Percentiles rank a stretch among this genome's conserved stretches.
phyloP scores from a whole-genome alignment of 2,888 invertebrate genomes.

The Blera fallax region DNA sequence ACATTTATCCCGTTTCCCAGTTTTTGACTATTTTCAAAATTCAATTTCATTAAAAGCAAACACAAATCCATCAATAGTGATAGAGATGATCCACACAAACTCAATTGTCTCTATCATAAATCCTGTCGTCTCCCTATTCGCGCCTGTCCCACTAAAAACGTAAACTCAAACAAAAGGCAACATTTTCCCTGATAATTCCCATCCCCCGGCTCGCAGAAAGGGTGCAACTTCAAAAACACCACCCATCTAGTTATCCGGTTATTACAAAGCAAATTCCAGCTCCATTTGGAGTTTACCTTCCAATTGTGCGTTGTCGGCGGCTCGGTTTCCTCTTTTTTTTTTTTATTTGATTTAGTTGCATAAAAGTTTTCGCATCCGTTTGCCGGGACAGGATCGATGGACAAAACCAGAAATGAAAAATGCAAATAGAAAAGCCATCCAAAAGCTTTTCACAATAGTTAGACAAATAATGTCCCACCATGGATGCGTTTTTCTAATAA shows the following conservation, averaged over 20 bases:
- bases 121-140: not conserved
- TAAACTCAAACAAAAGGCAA: constrained; percentile 10
- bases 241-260: constrained; percentile 14
- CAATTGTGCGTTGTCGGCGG: not conserved
- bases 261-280: constrained; percentile 41
- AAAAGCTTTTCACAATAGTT: not conserved
- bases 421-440: not conserved
- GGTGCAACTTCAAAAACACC: not conserved
- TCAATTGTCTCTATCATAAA: not conserved
- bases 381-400: not conserved
- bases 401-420: not conserved
- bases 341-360: not conserved
- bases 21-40: constrained; percentile 19
- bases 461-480: constrained; percentile 8
- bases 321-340: too few species aligned
- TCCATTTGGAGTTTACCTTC: constrained; percentile 19
- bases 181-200: not conserved
- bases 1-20: not conserved
- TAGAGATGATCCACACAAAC: not conserved
- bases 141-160: not conserved
- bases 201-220: too few species aligned
- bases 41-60: constrained; percentile 56
- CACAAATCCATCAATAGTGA: not conserved
- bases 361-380: constrained; percentile 36
- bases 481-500: constrained; percentile 17